phyloP scores from a whole-genome alignment of 2,797 vertebrate genomes.

The Anniella stebbinsi region DNA sequence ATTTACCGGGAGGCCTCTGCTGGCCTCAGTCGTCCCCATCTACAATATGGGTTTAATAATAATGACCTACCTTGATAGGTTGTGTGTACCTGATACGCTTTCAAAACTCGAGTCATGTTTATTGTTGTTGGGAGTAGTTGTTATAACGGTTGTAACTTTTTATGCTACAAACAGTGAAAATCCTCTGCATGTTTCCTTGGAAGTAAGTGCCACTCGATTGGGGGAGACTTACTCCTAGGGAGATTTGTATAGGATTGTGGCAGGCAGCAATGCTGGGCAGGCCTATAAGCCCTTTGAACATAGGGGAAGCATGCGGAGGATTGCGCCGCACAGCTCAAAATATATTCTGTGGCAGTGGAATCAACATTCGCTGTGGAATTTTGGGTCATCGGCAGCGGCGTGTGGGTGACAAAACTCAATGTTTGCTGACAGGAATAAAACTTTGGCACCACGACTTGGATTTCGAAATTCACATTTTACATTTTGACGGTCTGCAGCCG shows the following conservation, averaged over 20 bases:
- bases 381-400: background rate
- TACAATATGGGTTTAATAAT: too few relatives aligned
- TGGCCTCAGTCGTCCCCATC: too few relatives aligned
- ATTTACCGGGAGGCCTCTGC: too few relatives aligned
- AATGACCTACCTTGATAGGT: background rate
- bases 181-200: background rate
- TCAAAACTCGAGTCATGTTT: background rate
- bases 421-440: constrained; percentile 14
- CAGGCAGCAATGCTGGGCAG: too few relatives aligned
- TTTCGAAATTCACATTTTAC: background rate
- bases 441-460: background rate
- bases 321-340: background rate
- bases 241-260: background rate
- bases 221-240: background rate
- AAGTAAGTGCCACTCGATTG: background rate
- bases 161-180: background rate
- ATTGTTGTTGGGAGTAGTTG: background rate
- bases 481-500: background rate
- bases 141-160: background rate
- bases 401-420: constrained; percentile 8
- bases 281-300: background rate
- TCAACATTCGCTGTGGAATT: background rate
- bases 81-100: background rate
- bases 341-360: background rate
- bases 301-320: too few relatives aligned